A percentile compares a stretch with the other conserved stretches of the same genome.
These are phyloP conservation scores for Solenodon paradoxus DNA, from an alignment of 2,113 vertebrate species.

Conservation along the genomic window DNA sequence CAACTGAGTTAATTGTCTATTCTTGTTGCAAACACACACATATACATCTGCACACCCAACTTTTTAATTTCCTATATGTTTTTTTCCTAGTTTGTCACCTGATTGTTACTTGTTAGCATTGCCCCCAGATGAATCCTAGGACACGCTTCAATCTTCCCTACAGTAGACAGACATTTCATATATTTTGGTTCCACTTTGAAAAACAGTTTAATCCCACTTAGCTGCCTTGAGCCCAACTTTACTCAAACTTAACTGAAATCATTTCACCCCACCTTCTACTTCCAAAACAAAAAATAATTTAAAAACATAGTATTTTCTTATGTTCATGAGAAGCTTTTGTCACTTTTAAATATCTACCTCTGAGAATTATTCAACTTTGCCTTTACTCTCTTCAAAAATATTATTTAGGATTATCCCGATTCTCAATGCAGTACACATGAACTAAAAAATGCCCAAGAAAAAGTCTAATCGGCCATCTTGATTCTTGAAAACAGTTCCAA, in stretches of 20 bases:
- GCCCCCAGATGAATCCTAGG: background rate
- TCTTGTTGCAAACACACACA: background rate
- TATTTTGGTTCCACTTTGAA: background rate
- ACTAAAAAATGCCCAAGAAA: conserved; percentile 28
- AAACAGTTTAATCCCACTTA: conserved; percentile 9
- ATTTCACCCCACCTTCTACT: background rate
- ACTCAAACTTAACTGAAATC: conserved; percentile 43
- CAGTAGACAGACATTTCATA: background rate
- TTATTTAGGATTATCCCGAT: conserved; percentile 7
- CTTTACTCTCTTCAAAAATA: conserved; percentile 40
- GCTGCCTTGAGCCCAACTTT: background rate
- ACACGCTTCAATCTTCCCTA: conserved; percentile 18
- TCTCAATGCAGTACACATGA: background rate
- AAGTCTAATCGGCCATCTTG: conserved; percentile 12
- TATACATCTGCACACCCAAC: background rate
- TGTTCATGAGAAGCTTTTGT: background rate
- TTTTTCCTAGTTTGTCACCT: background rate
- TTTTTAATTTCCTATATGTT: background rate
- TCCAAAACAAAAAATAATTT: conserved; percentile 1
- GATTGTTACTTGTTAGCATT: conserved; percentile 4
- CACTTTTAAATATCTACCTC: background rate
- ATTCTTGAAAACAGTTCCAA: background rate
- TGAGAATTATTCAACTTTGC: conserved; percentile 34
- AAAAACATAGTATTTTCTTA: background rate
- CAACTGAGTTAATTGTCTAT: background rate